phyloP scores from a whole-genome alignment of 1,140 invertebrate species.

The Drosophila busckii region DNA sequence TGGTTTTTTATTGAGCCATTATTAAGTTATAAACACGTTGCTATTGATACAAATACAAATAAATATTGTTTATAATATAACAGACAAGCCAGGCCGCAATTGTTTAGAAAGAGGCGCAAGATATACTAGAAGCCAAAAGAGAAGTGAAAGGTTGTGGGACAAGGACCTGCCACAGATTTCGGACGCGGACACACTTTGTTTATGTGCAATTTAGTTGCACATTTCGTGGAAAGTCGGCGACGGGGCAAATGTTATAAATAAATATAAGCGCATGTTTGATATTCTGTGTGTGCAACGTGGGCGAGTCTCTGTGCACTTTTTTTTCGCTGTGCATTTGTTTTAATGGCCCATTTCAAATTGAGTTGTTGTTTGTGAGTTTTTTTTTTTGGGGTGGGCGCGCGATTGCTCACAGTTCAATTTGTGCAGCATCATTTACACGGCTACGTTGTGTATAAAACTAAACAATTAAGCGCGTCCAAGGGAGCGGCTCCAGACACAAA shows the following conservation, averaged over 20 bases:
- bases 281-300: slow-evolving; percentile 48
- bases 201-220: slow-evolving; percentile 28
- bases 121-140: slow-evolving; percentile 22
- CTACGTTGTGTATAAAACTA: slow-evolving; percentile 12
- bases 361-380: slow-evolving; percentile 40
- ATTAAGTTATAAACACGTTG: slow-evolving; percentile 74
- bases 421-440: slow-evolving; percentile 60
- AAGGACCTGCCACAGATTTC: slow-evolving; percentile 35
- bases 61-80: slow-evolving; percentile 40
- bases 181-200: slow-evolving; percentile 28
- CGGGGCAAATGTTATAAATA: slow-evolving; percentile 58
- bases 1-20: slow-evolving; percentile 71
- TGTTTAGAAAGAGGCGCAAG: slow-evolving; percentile 40
- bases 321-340: slow-evolving; percentile 53
- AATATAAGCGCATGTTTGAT: slow-evolving; percentile 69
- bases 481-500: slow-evolving; percentile 6
- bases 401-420: slow-evolving; percentile 63
- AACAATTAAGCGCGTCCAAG: slow-evolving; percentile 36
- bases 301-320: slow-evolving; percentile 24
- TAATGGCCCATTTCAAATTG: slow-evolving; percentile 73
- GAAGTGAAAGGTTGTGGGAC: slow-evolving; percentile 59
- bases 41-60: slow-evolving; percentile 75
- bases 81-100: slow-evolving; percentile 18
- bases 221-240: slow-evolving; percentile 47
- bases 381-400: slow-evolving; percentile 39